Base-by-base conservation (phyloP, 2,797 vertebrate species). In the Petrocephalus sullivani region DNA sequence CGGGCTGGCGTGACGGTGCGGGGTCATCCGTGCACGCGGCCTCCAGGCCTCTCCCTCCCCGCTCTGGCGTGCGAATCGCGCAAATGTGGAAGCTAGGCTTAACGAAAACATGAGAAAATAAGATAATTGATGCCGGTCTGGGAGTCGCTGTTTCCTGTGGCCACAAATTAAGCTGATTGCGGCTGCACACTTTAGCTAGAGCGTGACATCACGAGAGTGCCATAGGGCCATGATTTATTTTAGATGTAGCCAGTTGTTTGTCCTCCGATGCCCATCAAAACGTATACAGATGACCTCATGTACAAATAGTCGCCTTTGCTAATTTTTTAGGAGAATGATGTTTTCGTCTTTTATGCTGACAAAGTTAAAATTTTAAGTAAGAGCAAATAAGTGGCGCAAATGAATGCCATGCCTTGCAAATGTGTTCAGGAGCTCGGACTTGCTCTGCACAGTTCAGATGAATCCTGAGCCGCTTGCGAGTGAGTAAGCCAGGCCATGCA, bases 71-170 rank as follows among this genome's bases (percentile, higher is more conserved):
- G 23, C 21, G 14, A 7, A 61, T 86, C 4, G 14, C 33, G 1
- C 12, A 21, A 2, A 61, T 41, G 46, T 60, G 67, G 3, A 57
- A 12, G 46, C 86, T n/a, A 19, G 41, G 19, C 28, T 53, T 12
- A 57, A 56, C 16, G n/a, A 86, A 51, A 88, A 88, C 60, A 75
- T 19, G 71, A 33, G 61, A 60, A 75, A 61, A 85, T 67, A 23
- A 56, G 23, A 86, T 78, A 60, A 81, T 78, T 87, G 51, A 61
- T 46, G n/a, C 61, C 12, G 64, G 23, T 4, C 51, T 37, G 61
- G 51, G 23, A 56, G 81, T 14, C 81, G 61, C 28, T 85, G 64
- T 87, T 89, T 37, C 19, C 37, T 51, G 53, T 19, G 14, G 6
- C 28, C 85, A 12, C 19, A 49, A 87, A 64, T 61, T 51, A 87